Base-by-base conservation (phyloP, 2,888 invertebrate species). In the Drosophila histrio region DNA sequence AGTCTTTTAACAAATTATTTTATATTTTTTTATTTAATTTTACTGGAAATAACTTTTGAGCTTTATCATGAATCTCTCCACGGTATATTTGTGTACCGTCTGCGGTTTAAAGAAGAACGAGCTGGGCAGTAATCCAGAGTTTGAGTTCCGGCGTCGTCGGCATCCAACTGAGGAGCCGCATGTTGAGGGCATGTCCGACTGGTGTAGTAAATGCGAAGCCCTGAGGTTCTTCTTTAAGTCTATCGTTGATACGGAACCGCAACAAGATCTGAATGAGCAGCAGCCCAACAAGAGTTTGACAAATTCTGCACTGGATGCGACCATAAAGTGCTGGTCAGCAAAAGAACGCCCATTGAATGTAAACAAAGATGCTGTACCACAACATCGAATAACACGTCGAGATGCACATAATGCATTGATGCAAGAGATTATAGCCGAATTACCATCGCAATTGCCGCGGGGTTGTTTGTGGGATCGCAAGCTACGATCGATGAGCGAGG, bases 21-120 rank as follows among this genome's bases (percentile, higher is more conserved):
- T 52, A 13, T 9, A 13, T 46, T 7, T 17, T 52, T 38, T 34
- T 22, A 9, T 32, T 21, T 11, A 15, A n/a, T 52, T 36, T 32
- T 34, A 28, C 7, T 22, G 5, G n/a, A 13, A 34, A 17, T 30
- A 36, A 38, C 5, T 11, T 19, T 24, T 24, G 5, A 4, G 24
- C 44, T 49, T 38, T 6, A 39, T 1, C 9, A 2, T 7, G 6
- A 21, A 24, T 24, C 28, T 6, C 15, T 13, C 1, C 1, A 24
- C 50, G 8, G 83, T 86, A 80, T 79, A 49, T 24, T 9, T 47
- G 4, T 81, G 83, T 15, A 46, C 46, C 0, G 43, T 46, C 0
- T 86, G 77, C n/a, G 65, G 69, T 8, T 9, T 38, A 0, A 46
- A 26, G 21, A 73, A 73, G 15, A 2, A 17, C 0, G 17, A 34